A percentile compares a stretch with the other conserved stretches of the same genome.
These are phyloP conservation scores for Monochamus alternatus DNA, from an alignment of 2,888 invertebrate genomes.

Conservation along the genomic window DNA sequence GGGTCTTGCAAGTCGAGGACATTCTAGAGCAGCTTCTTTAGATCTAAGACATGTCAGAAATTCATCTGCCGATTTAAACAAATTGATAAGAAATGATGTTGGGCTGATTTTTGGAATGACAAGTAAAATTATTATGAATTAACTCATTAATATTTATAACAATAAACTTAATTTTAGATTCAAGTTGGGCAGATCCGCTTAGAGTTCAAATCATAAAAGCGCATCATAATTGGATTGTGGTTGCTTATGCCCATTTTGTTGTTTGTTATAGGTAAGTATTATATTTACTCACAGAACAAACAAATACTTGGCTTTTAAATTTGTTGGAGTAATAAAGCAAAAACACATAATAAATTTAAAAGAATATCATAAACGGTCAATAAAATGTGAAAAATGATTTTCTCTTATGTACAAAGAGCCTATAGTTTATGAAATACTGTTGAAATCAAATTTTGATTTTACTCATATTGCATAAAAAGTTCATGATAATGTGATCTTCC, in stretches of 20 bases:
- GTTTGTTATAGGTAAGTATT: conserved; percentile 87
- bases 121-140: conserved; percentile 45
- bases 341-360: too few relatives aligned
- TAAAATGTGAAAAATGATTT: too few relatives aligned
- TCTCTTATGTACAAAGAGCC: too few relatives aligned
- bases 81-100: conserved; percentile 81
- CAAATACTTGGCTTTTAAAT: background rate
- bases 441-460: too few relatives aligned
- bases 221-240: conserved; percentile 98
- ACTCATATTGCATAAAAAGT: too few relatives aligned
- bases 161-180: conserved; percentile 71
- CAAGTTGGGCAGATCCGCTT: conserved; percentile 87
- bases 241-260: conserved; percentile 96
- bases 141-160: background rate
- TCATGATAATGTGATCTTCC: too few relatives aligned
- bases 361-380: too few relatives aligned
- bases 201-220: conserved; percentile 95
- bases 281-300: too few relatives aligned
- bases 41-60: conserved; percentile 83
- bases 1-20: conserved; percentile 73
- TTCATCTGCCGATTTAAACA: conserved; percentile 84
- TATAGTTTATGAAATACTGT: too few relatives aligned
- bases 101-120: conserved; percentile 78
- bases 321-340: too few relatives aligned
- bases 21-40: conserved; percentile 89